Evolutionary conservation across 2,797 vertebrate genomes (phyloP), one percentile per base, ranked within the genome.

Genomic region (Saxicola maurus): DNA sequence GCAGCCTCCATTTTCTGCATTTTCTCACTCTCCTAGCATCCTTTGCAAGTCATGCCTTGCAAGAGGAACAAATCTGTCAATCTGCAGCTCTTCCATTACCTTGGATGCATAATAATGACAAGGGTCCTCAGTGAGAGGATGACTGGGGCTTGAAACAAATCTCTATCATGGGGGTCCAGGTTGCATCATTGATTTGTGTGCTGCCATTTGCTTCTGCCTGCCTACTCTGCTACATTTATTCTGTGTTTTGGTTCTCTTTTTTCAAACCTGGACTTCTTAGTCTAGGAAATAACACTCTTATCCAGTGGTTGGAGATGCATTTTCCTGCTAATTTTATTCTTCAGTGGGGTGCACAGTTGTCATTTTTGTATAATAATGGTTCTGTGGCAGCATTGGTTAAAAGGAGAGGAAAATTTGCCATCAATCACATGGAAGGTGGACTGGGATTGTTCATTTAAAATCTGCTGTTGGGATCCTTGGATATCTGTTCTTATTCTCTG

Each of bases 41-140:
- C 52, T 75, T 82, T 48, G 28, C 10, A 13, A 20, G 18, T 31
- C 23, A 10, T 13, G 15, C 4, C 46, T 71, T 0, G 0, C 25
- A 48, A 66, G 48, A 66, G 28, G 14, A 87, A 4, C 9, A 38
- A 18, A 59, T 48, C 48, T 77, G 28, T 33, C 7, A 6, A 3
- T 51, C 52, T 55, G 38, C 25, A 76, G 35, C 31, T 86, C 31
- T 74, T 73, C 48, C 18, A 5, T 74, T 81, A 19, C 21, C 31
- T 71, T 49, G 17, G 35, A 53, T 1, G 2, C 6, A 7, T 10
- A 25, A 59, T 27, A 33, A 43, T 33, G 31, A 60, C 23, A 60
- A 67, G 14, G 31, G 31, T 87, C 4, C 28, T 60, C 31, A 49
- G 35, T 19, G 35, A 64, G 35, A 19, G 52, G 30, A 46, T 67